Base-by-base conservation (phyloP, 2,113 vertebrate genomes). In the Rhipidura dahli region DNA sequence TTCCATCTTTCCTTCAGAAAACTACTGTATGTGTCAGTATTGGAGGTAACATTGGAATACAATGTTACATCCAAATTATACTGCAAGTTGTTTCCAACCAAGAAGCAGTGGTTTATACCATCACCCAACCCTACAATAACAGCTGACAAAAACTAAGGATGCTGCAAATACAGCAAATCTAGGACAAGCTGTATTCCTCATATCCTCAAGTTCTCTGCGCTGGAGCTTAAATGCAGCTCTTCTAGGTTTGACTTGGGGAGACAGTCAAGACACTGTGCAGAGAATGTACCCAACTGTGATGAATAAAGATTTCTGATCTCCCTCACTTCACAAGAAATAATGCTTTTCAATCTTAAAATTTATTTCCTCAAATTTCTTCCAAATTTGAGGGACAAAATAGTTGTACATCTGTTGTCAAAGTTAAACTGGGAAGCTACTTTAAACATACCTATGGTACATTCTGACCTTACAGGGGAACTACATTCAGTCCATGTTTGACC, bases 391-490 rank as follows among this genome's bases (percentile, higher is more conserved):
- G 18, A 11, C 13, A 87, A 84, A 75, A 13, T 5, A 70, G 56
- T 5, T 69, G 30, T 53, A 7, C 39, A 82, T 45, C 30, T 64
- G 37, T 20, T 78, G n/a, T 26, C 26, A 54, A 2, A 60, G 31
- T 7, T 21, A 42, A 33, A 72, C 16, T 39, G 6, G 18, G 23
- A 85, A 82, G 47, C 21, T 66, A 15, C 56, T 84, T 84, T 24
- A 78, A 75, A 78, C 11, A 4, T 4, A 87, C 3, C 13, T 37
- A 13, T 7, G 2, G 20, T 21, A 28, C 0, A 0, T 57, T 33
- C 22, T 57, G 37, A 81, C 39, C 21, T 70, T 45, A 33, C 3
- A 82, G 16, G 7, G 15, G 13, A 95, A 70, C 81, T 15, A 39
- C 10, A 49, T 11, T 35, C 14, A 9, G 42, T 16, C 10, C 26